A percentile compares a stretch with the other conserved stretches of the same genome.
Conservation (phyloP, 2,888 invertebrate species). For the Diloba caeruleocephala region DNA sequence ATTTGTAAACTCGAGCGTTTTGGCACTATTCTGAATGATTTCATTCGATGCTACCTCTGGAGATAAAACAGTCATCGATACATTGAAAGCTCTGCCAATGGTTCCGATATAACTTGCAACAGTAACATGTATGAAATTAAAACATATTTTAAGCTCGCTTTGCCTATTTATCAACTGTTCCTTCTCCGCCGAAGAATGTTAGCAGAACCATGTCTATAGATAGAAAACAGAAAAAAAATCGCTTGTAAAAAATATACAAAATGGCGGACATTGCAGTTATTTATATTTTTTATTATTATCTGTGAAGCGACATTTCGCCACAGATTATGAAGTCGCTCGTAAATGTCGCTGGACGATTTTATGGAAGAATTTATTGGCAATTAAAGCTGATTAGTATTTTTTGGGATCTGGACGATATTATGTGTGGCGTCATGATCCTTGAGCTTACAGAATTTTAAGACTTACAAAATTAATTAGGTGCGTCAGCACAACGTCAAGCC, state of each 20-base stretch:
- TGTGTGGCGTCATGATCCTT: constrained; percentile 9
- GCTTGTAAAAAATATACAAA: too few species aligned
- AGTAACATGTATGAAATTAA: background rate
- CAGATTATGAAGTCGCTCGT: constrained; percentile 45
- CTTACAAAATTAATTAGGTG: constrained; percentile 20
- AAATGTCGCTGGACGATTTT: constrained; percentile 38
- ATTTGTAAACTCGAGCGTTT: constrained; percentile 27
- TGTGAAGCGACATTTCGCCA: constrained; percentile 22
- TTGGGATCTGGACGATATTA: background rate
- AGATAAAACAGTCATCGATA: constrained; percentile 26
- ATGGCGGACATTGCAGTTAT: constrained; percentile 30
- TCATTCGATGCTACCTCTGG: constrained; percentile 21
- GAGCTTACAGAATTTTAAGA: constrained; percentile 23
- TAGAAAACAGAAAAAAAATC: too few species aligned
- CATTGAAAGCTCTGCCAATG: constrained; percentile 13
- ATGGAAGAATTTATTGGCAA: constrained; percentile 41
- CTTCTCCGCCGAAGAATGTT: too few species aligned
- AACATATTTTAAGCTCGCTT: background rate
- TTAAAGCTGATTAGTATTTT: constrained; percentile 22
- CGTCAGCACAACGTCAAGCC: constrained; percentile 32
- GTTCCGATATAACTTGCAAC: constrained; percentile 3
- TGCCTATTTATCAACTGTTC: background rate
- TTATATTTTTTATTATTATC: constrained; percentile 41
- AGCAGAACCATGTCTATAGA: too few species aligned
- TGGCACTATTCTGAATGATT: constrained; percentile 25